Evolutionary conservation across 2,888 invertebrate genomes (phyloP).

Genomic region (Trilocha varians): DNA sequence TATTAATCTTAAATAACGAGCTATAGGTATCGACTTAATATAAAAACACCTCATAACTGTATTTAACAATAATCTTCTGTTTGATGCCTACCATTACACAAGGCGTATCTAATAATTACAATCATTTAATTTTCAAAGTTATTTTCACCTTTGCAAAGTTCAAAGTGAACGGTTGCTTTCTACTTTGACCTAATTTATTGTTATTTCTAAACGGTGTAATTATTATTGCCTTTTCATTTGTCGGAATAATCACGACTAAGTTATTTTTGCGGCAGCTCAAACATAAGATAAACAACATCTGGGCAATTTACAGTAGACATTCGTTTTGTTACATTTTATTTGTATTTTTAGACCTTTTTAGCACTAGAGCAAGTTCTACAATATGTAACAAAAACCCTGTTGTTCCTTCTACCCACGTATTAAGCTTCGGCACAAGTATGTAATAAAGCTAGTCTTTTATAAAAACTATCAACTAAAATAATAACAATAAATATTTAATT

Average conservation of each 20-base stretch:
- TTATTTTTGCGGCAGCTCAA: constrained; percentile 47
- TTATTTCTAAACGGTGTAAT: not conserved
- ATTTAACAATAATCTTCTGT: constrained; percentile 53
- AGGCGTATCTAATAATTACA: not conserved
- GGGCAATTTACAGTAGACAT: constrained; percentile 58
- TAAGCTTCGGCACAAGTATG: no score
- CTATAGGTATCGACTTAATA: constrained; percentile 2
- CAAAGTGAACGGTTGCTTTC: not conserved
- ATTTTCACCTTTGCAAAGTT: not conserved
- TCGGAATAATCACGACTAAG: constrained; percentile 58
- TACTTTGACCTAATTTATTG: not conserved
- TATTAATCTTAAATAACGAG: not conserved
- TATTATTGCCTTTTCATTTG: constrained; percentile 18
- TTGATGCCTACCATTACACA: constrained; percentile 47
- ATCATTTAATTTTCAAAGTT: not conserved
- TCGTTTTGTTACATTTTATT: constrained; percentile 7
- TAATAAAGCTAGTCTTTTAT: no score
- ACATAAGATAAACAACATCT: constrained; percentile 69
- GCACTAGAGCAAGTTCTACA: no score
- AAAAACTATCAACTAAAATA: no score
- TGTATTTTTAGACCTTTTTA: no score
- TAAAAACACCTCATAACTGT: constrained; percentile 60
- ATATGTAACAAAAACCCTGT: no score
- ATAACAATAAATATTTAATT: no score
- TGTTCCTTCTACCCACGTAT: no score